Conservation (phyloP, 2,888 invertebrate genomes). For the Epirrhoe alternata region DNA sequence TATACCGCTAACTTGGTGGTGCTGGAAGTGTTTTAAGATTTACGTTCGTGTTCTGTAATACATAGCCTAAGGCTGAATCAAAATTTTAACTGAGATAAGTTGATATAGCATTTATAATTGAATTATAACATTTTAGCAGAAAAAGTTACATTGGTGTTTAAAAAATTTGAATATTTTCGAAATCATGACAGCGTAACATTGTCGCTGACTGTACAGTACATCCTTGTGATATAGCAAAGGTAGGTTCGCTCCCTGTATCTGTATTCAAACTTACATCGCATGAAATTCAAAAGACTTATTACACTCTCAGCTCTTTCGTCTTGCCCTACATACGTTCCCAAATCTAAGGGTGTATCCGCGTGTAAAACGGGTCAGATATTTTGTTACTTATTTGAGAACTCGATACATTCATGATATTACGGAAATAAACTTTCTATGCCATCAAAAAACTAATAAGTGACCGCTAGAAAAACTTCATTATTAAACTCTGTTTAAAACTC, state of each 20-base stretch:
- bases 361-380: neutral
- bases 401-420: neutral
- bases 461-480: no score
- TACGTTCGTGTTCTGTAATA: constrained; percentile 12
- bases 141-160: no score
- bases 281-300: constrained; percentile 16
- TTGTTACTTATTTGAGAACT: neutral
- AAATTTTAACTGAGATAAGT: neutral
- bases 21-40: constrained; percentile 27
- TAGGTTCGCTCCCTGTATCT: neutral
- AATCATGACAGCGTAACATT: no score
- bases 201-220: no score
- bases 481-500: no score
- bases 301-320: constrained; percentile 11
- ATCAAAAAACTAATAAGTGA: no score
- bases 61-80: neutral
- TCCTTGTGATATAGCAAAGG: no score
- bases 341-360: neutral
- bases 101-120: neutral
- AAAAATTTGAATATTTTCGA: no score
- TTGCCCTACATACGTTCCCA: constrained; percentile 8
- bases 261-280: constrained; percentile 9
- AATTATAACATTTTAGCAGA: neutral
- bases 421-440: no score
- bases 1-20: constrained; percentile 12